A percentile compares a stretch with the other conserved stretches of the same genome.
Conservation (phyloP, 2,113 vertebrate genomes). For the Malurus elegans region DNA sequence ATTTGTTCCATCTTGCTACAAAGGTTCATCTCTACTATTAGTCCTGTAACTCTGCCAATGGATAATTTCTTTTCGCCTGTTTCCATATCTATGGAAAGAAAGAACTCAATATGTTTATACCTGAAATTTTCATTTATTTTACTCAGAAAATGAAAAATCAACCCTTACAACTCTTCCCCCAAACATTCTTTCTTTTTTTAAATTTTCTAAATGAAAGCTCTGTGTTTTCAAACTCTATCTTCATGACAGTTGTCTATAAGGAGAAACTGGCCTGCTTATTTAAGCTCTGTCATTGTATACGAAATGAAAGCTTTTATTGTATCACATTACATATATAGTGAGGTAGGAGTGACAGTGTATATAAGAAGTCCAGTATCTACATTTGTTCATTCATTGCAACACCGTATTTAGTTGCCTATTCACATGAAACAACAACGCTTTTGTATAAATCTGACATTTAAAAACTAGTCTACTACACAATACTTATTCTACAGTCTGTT, state of each 20-base stretch:
- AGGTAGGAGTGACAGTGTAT: background rate
- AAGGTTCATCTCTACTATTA: background rate
- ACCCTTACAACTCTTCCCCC: background rate
- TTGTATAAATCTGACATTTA: slow-evolving; percentile 11
- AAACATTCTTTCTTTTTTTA: background rate
- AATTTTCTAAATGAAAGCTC: background rate
- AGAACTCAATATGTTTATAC: background rate
- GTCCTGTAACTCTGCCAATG: background rate
- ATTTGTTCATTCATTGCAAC: slow-evolving; percentile 46
- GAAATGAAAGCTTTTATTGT: slow-evolving; percentile 54
- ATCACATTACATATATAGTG: slow-evolving; percentile 45
- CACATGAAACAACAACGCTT: slow-evolving; percentile 22
- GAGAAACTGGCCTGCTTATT: slow-evolving; percentile 16
- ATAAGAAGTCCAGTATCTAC: slow-evolving; percentile 47
- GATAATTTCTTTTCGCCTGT: background rate
- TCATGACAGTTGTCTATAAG: background rate
- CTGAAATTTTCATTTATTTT: background rate
- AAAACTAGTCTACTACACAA: background rate
- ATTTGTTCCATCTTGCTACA: background rate
- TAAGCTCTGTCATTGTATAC: slow-evolving; percentile 35
- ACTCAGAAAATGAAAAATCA: background rate
- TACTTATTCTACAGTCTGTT: background rate
- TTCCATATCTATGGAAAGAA: background rate
- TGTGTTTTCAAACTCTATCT: slow-evolving; percentile 35
- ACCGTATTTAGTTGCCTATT: slow-evolving; percentile 50